Percentiles rank a stretch among this genome's conserved stretches.
Evolutionary conservation across 1,140 invertebrate genomes (phyloP).

Genomic region (Aphelinus certus): DNA sequence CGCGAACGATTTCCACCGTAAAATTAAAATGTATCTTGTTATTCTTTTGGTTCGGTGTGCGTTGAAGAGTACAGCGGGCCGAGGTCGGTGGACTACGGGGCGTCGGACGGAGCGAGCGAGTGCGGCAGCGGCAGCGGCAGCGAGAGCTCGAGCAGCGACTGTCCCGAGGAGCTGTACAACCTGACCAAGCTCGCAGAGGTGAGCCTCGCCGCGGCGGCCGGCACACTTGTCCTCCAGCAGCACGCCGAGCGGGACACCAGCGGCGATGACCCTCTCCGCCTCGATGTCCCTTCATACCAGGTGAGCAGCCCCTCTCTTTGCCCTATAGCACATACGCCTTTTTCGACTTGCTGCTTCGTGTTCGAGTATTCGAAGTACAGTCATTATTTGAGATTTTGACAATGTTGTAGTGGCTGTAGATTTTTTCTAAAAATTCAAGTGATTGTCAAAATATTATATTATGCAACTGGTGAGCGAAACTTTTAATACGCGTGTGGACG

Average conservation of each 20-base stretch:
- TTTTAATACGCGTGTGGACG: no score
- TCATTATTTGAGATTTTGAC: no score
- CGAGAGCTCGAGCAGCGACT: slow-evolving; percentile 60
- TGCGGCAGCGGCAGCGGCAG: slow-evolving; percentile 61
- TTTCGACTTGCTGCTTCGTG: slow-evolving; percentile 19
- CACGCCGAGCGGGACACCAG: neutral
- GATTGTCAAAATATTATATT: neutral
- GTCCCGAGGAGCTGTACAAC: slow-evolving; percentile 79
- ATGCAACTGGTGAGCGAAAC: no score
- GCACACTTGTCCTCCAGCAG: slow-evolving; percentile 59
- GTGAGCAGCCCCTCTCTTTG: no score
- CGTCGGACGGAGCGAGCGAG: slow-evolving; percentile 62
- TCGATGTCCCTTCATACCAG: no score
- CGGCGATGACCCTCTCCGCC: no score
- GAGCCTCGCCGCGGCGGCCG: slow-evolving; percentile 72
- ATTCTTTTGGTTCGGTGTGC: neutral
- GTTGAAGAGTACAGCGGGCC: slow-evolving; percentile 58
- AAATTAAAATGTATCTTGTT: no score
- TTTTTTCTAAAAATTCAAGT: no score
- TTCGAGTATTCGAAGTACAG: no score
- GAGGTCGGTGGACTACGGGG: slow-evolving; percentile 57
- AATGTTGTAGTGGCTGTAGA: no score
- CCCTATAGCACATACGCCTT: slow-evolving; percentile 7
- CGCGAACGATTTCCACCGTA: no score
- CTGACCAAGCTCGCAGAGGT: slow-evolving; percentile 80